Percentiles rank a stretch among this genome's conserved stretches.
Conservation (phyloP, 2,888 invertebrate species). For the Ctena decussata region DNA sequence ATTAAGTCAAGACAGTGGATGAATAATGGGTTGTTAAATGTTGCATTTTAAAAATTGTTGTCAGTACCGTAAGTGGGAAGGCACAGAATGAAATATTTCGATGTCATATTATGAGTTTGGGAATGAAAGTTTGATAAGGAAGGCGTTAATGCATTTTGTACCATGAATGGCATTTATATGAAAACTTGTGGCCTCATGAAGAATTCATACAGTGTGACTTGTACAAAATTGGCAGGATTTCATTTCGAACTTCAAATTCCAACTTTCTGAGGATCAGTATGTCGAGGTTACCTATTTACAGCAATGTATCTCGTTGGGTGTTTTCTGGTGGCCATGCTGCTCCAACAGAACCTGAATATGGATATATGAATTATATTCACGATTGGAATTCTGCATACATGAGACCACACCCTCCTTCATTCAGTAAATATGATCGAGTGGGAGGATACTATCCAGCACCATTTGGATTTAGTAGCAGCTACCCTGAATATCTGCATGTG, state of each 20-base stretch:
- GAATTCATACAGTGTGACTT: too few relatives aligned
- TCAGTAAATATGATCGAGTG: not conserved
- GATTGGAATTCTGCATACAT: not conserved
- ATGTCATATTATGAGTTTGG: not conserved
- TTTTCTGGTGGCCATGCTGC: constrained; percentile 50
- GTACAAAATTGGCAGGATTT: too few relatives aligned
- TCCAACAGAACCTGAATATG: constrained; percentile 22
- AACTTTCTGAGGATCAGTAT: not conserved
- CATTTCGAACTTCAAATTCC: too few relatives aligned
- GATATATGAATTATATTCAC: constrained; percentile 20
- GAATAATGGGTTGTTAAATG: constrained; percentile 6
- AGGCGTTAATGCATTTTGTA: too few relatives aligned
- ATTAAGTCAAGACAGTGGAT: not conserved
- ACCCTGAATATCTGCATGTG: not conserved
- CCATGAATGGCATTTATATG: too few relatives aligned
- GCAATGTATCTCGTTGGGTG: constrained; percentile 66
- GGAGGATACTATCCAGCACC: not conserved
- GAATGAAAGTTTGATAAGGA: not conserved
- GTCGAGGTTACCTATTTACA: constrained; percentile 60
- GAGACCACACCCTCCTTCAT: not conserved
- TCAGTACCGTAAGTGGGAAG: not conserved
- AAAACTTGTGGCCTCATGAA: too few relatives aligned
- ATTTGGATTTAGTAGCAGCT: too few relatives aligned
- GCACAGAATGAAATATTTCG: not conserved
- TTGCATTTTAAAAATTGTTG: not conserved